Percentiles rank a stretch among this genome's conserved stretches.
Evolutionary conservation across 2,888 invertebrate species (phyloP).

Genomic region (Punctoribates punctum): DNA sequence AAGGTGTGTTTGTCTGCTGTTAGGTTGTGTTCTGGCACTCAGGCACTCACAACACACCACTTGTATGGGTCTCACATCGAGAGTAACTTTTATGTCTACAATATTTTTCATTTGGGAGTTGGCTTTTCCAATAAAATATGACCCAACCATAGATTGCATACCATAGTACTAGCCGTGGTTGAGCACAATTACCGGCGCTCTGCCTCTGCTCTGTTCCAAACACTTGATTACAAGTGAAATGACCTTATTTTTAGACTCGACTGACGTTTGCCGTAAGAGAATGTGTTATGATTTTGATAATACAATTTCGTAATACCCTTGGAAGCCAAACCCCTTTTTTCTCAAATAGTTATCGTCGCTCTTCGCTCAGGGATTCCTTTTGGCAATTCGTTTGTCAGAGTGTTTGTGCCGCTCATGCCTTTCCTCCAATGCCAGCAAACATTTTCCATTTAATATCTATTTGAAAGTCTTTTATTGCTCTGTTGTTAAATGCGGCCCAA

Average conservation of each 20-base stretch:
- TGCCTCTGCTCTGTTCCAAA: no score
- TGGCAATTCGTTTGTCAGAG: conserved; percentile 1
- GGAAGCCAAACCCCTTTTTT: conserved; percentile 1
- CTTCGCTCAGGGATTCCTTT: neutral
- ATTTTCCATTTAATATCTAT: neutral
- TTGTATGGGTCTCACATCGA: no score
- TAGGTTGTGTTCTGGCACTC: no score
- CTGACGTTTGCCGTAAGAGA: no score
- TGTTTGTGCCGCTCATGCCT: conserved; percentile 1
- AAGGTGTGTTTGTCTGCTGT: conserved; percentile 5
- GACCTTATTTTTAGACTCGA: neutral
- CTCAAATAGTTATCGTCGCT: neutral
- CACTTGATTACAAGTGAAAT: neutral
- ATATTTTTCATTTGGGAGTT: neutral
- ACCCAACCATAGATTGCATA: neutral
- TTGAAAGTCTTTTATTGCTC: neutral
- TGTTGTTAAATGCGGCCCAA: conserved; percentile 4
- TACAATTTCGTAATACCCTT: neutral
- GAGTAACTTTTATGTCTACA: neutral
- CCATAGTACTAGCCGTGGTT: neutral
- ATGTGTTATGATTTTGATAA: neutral
- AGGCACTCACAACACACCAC: no score
- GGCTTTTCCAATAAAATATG: neutral
- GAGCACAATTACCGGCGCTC: neutral
- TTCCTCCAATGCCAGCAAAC: neutral